A percentile compares a stretch with the other conserved stretches of the same genome.
These are phyloP conservation scores for Muntiacus reevesi DNA, from an alignment of 2,113 vertebrate genomes.

Conservation along the genomic window DNA sequence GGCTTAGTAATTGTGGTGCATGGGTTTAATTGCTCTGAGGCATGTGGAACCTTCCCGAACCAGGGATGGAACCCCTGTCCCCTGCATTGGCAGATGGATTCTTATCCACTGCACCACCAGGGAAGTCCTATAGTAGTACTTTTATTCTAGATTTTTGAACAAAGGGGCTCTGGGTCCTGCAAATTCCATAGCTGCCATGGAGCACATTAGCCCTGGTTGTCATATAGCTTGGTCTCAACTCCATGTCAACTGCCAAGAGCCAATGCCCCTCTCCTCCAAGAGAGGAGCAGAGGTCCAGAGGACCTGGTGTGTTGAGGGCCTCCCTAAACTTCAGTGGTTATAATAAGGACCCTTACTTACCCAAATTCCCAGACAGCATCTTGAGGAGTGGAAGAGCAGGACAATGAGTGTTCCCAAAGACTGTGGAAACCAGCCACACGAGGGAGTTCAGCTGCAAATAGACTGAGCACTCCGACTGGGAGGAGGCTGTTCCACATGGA, in stretches of 20 bases:
- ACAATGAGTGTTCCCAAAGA: neutral
- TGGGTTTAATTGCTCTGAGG: neutral
- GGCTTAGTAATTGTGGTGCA: neutral
- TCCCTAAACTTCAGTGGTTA: neutral
- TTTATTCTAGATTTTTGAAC: neutral
- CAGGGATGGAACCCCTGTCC: neutral
- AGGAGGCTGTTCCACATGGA: neutral
- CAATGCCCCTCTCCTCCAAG: neutral
- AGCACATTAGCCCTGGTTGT: neutral
- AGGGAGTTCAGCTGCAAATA: conserved; percentile 12
- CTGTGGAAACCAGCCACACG: neutral
- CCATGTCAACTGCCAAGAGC: too few species aligned
- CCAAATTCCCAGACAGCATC: neutral
- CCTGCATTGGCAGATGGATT: neutral
- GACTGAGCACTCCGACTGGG: neutral
- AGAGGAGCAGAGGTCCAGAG: neutral
- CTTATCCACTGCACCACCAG: neutral
- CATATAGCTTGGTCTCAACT: neutral
- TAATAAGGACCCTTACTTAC: neutral
- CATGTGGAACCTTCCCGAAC: neutral
- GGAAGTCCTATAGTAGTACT: neutral
- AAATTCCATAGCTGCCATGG: neutral
- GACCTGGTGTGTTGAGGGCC: too few species aligned
- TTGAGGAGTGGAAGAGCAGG: neutral
- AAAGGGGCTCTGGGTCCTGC: neutral